Conservation (phyloP, 2,113 vertebrate species). For the Elaphurus davidianus region DNA sequence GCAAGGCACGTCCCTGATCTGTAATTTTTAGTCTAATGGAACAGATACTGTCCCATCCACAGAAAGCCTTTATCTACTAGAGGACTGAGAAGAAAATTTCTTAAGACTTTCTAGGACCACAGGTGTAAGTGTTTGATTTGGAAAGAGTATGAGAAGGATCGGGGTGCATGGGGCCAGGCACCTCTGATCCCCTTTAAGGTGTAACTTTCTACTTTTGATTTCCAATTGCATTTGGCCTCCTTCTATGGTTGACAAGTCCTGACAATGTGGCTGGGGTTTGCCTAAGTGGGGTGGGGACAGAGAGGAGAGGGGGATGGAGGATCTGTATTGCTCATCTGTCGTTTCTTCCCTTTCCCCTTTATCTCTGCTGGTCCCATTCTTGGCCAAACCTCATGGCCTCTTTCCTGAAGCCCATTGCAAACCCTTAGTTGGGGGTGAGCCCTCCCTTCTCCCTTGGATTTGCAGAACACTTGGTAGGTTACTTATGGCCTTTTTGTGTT, state of each 20-base stretch:
- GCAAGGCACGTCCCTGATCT: not conserved
- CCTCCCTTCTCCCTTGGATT: not conserved
- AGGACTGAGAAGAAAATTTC: not conserved
- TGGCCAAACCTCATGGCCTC: not conserved
- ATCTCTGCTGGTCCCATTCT: not conserved
- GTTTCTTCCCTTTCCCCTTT: not conserved
- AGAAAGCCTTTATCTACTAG: not conserved
- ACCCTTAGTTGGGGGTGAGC: not conserved
- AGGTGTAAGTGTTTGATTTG: not conserved
- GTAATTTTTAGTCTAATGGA: not conserved
- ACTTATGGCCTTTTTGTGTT: not conserved
- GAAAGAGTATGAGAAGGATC: not conserved
- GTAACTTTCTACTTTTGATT: constrained; percentile 38
- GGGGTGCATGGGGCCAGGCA: not conserved
- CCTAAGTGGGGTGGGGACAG: not conserved
- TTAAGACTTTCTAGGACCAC: not conserved
- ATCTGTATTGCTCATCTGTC: not conserved
- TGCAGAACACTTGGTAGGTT: not conserved
- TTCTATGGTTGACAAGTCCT: not conserved
- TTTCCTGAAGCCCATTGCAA: not conserved
- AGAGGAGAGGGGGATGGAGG: not conserved
- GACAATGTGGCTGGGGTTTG: constrained; percentile 8
- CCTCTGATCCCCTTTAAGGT: not conserved
- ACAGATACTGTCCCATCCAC: not conserved
- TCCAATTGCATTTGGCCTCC: constrained; percentile 12